phyloP scores from a whole-genome alignment of 2,113 vertebrate genomes.

The Irena cyanogastra region DNA sequence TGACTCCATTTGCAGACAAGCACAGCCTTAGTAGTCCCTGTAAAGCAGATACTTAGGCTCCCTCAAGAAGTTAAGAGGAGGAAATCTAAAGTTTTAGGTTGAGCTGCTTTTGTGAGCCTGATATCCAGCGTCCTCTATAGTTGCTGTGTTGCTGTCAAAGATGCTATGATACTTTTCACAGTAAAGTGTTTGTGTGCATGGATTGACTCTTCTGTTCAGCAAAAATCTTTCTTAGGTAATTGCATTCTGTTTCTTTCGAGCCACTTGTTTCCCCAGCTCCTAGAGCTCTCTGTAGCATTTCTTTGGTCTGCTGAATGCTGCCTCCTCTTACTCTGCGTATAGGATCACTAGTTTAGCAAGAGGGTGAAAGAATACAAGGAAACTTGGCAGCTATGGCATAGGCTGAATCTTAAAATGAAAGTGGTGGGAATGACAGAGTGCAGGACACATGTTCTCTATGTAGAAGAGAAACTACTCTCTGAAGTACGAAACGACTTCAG shows the following conservation, averaged over 20 bases:
- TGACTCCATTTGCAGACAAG: background rate
- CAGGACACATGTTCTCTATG: background rate
- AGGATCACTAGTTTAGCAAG: background rate
- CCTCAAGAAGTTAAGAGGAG: background rate
- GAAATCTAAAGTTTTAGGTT: background rate
- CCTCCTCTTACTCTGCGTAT: background rate
- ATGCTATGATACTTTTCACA: background rate
- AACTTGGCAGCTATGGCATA: background rate
- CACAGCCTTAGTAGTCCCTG: background rate
- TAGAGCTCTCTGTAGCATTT: background rate
- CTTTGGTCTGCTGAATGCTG: background rate
- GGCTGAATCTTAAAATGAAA: background rate
- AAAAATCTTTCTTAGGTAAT: background rate
- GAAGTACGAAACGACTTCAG: background rate
- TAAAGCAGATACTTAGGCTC: background rate
- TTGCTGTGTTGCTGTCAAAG: background rate
- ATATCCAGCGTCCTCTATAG: background rate
- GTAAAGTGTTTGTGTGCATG: background rate
- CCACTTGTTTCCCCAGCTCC: background rate
- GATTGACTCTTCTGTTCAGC: background rate
- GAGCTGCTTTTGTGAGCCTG: background rate
- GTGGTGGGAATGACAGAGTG: background rate
- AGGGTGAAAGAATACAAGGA: fast-evolving
- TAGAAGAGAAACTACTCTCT: background rate
- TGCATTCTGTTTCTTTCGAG: background rate